Percentiles rank a stretch among this genome's conserved stretches.
phyloP scores from a whole-genome alignment of 2,113 vertebrate species.

The Conger conger region DNA sequence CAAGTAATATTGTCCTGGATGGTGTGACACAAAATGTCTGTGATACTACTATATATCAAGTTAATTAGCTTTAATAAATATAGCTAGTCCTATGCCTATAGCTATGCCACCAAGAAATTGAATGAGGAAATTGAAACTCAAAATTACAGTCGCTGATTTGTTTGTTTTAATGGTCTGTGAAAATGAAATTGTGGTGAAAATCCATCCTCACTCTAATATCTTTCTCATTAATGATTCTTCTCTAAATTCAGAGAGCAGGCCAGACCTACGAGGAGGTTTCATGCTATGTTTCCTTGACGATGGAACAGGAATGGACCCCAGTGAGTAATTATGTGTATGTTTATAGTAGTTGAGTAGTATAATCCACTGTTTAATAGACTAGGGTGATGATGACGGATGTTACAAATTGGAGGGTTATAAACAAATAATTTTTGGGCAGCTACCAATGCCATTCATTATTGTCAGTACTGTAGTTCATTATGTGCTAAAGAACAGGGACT shows the following conservation, averaged over 20 bases:
- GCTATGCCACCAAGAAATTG: no score
- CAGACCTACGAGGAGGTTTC: slow-evolving; percentile 87
- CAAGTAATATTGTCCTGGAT: no score
- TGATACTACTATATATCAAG: no score
- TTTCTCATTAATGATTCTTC: background rate
- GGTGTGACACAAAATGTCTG: no score
- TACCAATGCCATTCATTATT: no score
- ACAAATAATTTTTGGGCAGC: no score
- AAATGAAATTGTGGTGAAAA: background rate
- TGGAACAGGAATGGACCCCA: slow-evolving; percentile 93
- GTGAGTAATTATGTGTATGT: slow-evolving; percentile 70
- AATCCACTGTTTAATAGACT: background rate
- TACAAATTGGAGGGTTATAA: no score
- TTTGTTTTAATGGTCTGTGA: background rate
- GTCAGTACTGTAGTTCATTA: background rate
- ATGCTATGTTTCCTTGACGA: slow-evolving; percentile 98
- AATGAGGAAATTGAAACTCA: no score
- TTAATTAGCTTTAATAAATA: no score
- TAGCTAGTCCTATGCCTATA: no score
- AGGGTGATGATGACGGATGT: no score
- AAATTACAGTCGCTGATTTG: background rate
- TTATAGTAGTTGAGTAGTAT: background rate
- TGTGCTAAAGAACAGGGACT: background rate
- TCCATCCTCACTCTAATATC: background rate
- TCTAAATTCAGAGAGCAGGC: slow-evolving; percentile 70